Percentiles rank a stretch among this genome's conserved stretches.
Evolutionary conservation across 2,888 invertebrate genomes (phyloP).

Genomic region (Glyphotaelius pellucidus): DNA sequence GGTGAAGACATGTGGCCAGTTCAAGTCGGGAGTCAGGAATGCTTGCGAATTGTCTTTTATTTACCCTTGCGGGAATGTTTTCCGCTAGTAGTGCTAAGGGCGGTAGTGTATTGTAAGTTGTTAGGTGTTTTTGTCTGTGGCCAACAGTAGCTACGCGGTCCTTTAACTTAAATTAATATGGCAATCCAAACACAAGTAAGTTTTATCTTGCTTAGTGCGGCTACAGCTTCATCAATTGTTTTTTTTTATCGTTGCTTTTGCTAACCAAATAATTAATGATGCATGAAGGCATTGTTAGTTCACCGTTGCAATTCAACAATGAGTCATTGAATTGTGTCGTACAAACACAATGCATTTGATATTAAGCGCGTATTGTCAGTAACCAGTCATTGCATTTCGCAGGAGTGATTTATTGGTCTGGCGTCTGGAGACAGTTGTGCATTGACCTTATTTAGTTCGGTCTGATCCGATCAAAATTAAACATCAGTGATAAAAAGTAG

Average conservation of each 20-base stretch:
- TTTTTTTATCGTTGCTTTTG: background rate
- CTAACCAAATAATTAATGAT: background rate
- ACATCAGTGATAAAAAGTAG: background rate
- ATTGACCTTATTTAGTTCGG: background rate
- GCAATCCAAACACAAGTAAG: background rate
- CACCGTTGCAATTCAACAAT: background rate
- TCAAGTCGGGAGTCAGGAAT: no score
- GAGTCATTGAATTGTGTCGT: background rate
- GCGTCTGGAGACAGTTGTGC: background rate
- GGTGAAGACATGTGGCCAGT: no score
- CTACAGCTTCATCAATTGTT: background rate
- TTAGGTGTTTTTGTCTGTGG: no score
- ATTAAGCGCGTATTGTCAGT: background rate
- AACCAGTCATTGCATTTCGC: background rate
- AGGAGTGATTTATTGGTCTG: background rate
- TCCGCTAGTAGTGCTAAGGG: no score
- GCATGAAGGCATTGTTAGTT: background rate
- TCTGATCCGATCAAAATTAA: background rate
- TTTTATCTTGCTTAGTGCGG: no score
- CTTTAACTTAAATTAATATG: background rate
- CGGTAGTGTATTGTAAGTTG: no score
- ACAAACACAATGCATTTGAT: background rate
- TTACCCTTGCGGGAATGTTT: no score
- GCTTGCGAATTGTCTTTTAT: no score
- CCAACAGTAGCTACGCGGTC: no score